phyloP scores from a whole-genome alignment of 2,797 vertebrate genomes.

The Loris lydekkerianus region DNA sequence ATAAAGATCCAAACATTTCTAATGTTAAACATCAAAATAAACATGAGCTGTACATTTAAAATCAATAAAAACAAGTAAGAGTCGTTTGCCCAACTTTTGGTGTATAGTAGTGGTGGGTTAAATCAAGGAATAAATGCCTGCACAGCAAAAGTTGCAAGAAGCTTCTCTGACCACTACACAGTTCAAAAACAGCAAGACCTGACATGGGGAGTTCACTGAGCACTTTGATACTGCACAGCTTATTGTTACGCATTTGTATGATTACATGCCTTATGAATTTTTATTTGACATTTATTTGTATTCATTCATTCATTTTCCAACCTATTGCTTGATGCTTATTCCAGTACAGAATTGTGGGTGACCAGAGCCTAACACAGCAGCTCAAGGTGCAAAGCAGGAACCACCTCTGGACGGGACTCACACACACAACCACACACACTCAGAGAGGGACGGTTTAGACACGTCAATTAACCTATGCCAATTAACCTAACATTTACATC shows the following conservation, averaged over 20 bases:
- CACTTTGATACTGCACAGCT: not conserved
- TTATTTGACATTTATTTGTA: not conserved
- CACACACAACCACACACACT: not conserved
- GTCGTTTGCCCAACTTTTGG: not conserved
- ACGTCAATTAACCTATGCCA: not conserved
- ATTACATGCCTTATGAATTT: not conserved
- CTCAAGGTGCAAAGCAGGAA: not conserved
- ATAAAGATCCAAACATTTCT: not conserved
- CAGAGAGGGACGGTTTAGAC: not conserved
- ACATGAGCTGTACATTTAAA: not conserved
- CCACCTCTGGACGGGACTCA: not conserved
- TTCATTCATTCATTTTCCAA: not conserved
- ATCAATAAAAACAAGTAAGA: not conserved
- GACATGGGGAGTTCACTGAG: not conserved
- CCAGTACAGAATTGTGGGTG: not conserved
- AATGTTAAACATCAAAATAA: not conserved
- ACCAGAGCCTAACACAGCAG: not conserved
- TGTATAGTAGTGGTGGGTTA: not conserved
- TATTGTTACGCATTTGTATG: not conserved
- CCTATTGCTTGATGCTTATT: not conserved
- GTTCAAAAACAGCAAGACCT: not conserved
- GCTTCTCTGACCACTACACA: not conserved
- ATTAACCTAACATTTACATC: not conserved
- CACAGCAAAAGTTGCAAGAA: not conserved
- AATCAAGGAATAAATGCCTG: not conserved